These are phyloP conservation scores for Machimus rusticus DNA, from an alignment of 2,888 invertebrate genomes.

Conservation along the genomic window DNA sequence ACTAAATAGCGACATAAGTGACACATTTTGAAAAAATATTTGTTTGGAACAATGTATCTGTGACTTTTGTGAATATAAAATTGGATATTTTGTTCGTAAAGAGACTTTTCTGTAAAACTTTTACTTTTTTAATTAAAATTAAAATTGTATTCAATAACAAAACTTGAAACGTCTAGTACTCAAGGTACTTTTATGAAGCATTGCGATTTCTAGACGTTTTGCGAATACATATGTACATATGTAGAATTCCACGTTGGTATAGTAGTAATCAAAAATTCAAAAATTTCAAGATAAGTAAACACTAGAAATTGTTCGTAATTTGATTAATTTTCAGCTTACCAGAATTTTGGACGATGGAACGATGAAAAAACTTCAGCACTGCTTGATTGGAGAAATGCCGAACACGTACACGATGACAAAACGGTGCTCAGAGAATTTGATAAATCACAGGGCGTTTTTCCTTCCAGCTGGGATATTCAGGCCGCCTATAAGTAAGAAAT, in stretches of 20 bases:
- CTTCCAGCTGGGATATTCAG: slow-evolving; percentile 63
- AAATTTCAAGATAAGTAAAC: not conserved
- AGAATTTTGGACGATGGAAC: slow-evolving; percentile 60
- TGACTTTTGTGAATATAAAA: no score
- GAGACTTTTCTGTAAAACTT: no score
- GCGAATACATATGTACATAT: no score
- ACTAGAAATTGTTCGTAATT: not conserved
- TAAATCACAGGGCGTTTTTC: slow-evolving; percentile 60
- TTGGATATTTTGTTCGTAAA: no score
- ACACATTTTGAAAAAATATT: no score
- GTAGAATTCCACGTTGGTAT: not conserved
- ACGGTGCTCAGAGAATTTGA: slow-evolving; percentile 62
- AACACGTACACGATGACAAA: slow-evolving; percentile 64
- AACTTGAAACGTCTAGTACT: no score
- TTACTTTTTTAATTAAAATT: no score
- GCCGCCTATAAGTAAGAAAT: slow-evolving; percentile 59
- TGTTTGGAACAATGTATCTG: no score
- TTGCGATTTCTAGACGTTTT: no score
- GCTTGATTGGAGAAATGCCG: slow-evolving; percentile 61
- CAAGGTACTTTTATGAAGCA: no score
- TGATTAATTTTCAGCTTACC: slow-evolving; percentile 54
- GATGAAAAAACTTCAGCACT: slow-evolving; percentile 60
- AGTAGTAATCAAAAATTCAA: not conserved
- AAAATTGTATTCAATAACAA: no score
- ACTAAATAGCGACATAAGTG: no score